Evolutionary conservation across 2,113 vertebrate species (phyloP).

Genomic region (Brachyistius frenatus): DNA sequence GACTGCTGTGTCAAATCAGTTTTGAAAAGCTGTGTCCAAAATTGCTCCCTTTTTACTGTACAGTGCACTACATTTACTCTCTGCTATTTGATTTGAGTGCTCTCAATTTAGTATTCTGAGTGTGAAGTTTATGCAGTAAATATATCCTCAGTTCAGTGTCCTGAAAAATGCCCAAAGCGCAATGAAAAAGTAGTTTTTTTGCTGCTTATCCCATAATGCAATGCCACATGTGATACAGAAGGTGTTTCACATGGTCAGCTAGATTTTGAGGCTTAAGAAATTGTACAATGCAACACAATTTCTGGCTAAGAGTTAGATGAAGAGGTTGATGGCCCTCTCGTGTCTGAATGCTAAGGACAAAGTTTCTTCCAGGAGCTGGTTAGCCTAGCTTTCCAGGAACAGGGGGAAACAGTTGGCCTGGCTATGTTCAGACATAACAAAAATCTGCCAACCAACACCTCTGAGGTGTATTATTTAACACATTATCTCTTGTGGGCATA

Average conservation of each 20-base stretch:
- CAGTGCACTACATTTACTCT: constrained; percentile 10
- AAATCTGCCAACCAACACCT: constrained; percentile 8
- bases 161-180: constrained; percentile 21
- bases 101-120: constrained; percentile 22
- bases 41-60: constrained; percentile 16
- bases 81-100: constrained; percentile 27
- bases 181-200: constrained; percentile 5
- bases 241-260: constrained; percentile 21
- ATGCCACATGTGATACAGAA: constrained; percentile 3
- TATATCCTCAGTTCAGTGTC: background rate
- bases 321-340: background rate
- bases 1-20: constrained; percentile 36
- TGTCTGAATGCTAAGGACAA: constrained; percentile 16
- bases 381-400: background rate
- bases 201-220: constrained; percentile 3
- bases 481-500: background rate
- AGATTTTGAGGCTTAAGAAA: constrained; percentile 31
- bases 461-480: background rate
- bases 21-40: constrained; percentile 18
- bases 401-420: background rate
- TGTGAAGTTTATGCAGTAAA: constrained; percentile 16
- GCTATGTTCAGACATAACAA: background rate
- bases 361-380: background rate
- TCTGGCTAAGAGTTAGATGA: background rate
- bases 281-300: background rate